These are phyloP conservation scores for Epizoanthus rinbou DNA, from an alignment of 92 coral and sea anemone species.

Conservation along the genomic window DNA sequence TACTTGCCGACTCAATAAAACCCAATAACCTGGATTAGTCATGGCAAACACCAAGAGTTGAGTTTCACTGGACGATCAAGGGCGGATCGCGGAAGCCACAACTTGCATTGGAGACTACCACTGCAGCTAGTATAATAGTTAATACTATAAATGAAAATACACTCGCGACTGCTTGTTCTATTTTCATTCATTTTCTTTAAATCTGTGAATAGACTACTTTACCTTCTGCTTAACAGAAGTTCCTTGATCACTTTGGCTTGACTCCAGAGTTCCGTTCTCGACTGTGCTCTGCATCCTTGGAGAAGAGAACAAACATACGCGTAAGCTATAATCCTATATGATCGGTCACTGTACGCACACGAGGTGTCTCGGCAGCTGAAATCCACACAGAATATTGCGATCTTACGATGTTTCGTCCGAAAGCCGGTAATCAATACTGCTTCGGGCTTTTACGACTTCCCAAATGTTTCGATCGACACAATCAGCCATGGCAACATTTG, in stretches of 20 bases:
- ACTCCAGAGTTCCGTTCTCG: constrained; percentile 23
- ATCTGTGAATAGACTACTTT: constrained; percentile 20
- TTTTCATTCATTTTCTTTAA: constrained; percentile 8
- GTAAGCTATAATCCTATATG: constrained; percentile 5
- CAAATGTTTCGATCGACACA: constrained; percentile 62
- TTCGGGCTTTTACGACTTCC: constrained; percentile 60
- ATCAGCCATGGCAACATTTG: constrained; percentile 61
- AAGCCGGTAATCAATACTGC: constrained; percentile 42
- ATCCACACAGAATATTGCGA: constrained; percentile 21
- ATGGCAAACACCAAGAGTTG: not conserved
- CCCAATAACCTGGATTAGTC: not conserved
- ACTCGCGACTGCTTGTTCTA: not conserved
- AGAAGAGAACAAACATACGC: constrained; percentile 20
- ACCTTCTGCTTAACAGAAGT: constrained; percentile 39
- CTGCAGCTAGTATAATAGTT: not conserved
- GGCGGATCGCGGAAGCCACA: constrained; percentile 46
- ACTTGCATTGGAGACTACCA: not conserved
- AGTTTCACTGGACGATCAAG: not conserved
- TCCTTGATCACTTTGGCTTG: constrained; percentile 20
- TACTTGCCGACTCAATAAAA: not conserved
- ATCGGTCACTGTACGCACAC: constrained; percentile 25
- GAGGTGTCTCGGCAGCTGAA: constrained; percentile 27
- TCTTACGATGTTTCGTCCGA: constrained; percentile 48
- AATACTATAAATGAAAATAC: not conserved
- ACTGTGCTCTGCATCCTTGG: constrained; percentile 24